Conservation (phyloP, 2,797 vertebrate species). For the Brachyrhaphis roseni region DNA sequence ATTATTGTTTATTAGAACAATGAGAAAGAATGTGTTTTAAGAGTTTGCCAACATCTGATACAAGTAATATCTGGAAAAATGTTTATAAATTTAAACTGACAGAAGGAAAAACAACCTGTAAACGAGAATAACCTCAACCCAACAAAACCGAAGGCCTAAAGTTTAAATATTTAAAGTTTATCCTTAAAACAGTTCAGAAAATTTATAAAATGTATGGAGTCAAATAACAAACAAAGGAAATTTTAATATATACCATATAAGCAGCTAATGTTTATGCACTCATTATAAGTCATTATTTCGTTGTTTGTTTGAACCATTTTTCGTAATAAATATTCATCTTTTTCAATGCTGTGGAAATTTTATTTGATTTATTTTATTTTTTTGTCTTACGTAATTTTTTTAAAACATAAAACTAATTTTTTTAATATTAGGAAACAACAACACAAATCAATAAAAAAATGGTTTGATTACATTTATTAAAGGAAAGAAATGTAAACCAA, state of each 20-base stretch:
- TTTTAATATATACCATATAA: background rate
- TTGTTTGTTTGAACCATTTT: background rate
- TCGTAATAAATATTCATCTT: background rate
- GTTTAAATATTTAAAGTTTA: background rate
- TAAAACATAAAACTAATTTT: background rate
- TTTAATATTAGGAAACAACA: too few species aligned
- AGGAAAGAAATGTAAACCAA: too few species aligned
- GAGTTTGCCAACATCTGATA: conserved; percentile 20
- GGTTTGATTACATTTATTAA: too few species aligned
- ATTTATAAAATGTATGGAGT: background rate
- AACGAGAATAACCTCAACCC: background rate
- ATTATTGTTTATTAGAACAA: conserved; percentile 40
- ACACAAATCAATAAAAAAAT: too few species aligned
- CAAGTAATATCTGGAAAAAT: conserved; percentile 20
- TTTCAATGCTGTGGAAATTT: background rate
- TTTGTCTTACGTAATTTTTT: background rate
- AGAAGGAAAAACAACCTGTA: background rate
- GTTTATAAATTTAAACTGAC: background rate
- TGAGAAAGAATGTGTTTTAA: conserved; percentile 13
- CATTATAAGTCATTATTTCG: background rate
- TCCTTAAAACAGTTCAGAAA: background rate
- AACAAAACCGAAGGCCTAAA: background rate
- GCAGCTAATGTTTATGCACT: background rate
- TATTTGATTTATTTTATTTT: background rate
- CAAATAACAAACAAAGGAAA: background rate